These are phyloP conservation scores for Bombus consobrinus DNA, from an alignment of 1,140 invertebrate species.

Conservation along the genomic window DNA sequence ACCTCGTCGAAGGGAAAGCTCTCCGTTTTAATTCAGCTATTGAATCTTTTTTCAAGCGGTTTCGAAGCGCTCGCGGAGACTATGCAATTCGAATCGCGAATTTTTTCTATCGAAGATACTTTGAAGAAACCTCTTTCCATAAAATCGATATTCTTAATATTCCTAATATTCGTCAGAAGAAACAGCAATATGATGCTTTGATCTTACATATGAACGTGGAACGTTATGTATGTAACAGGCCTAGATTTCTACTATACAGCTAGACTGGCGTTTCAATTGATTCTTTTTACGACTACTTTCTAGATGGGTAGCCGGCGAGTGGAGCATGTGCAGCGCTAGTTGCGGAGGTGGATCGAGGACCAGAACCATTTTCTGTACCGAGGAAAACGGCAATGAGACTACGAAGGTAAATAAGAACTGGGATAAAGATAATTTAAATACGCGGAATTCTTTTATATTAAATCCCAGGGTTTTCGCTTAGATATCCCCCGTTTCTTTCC, in stretches of 20 bases:
- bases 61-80: too few species aligned
- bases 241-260: neutral
- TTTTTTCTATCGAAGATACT: neutral
- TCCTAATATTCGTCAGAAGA: too few species aligned
- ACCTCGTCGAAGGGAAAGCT: neutral
- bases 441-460: conserved; percentile 36
- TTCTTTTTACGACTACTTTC: conserved; percentile 65
- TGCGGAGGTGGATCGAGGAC: conserved; percentile 92
- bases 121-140: neutral
- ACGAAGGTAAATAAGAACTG: conserved; percentile 85
- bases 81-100: neutral
- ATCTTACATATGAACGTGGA: neutral
- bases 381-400: conserved; percentile 86
- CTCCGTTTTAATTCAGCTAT: neutral
- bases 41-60: neutral
- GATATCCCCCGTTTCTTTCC: neutral
- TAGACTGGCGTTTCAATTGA: conserved; percentile 12
- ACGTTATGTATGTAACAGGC: conserved; percentile 15
- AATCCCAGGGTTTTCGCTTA: neutral
- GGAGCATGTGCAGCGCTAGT: conserved; percentile 91
- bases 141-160: neutral
- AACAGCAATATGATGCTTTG: neutral
- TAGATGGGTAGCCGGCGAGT: conserved; percentile 95
- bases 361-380: conserved; percentile 90
- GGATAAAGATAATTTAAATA: conserved; percentile 40